Conservation (phyloP, 2,797 vertebrate genomes). For the Vultur gryphus region DNA sequence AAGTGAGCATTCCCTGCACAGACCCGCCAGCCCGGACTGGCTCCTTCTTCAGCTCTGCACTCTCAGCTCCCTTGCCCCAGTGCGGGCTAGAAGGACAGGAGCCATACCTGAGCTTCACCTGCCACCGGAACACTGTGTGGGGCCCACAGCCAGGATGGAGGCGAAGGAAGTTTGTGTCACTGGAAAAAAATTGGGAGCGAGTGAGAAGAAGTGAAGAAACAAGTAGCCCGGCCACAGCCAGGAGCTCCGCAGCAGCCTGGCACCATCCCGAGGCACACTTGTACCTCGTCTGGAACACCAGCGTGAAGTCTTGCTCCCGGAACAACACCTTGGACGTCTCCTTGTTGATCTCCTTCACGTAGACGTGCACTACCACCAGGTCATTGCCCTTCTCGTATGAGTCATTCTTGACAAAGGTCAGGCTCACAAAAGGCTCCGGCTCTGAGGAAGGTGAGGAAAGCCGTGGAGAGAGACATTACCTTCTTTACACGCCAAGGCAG, state of each 20-base stretch:
- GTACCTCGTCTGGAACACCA: slow-evolving; percentile 96
- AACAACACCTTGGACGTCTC: slow-evolving; percentile 89
- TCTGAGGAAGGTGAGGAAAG: slow-evolving; percentile 54
- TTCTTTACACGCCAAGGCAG: background rate
- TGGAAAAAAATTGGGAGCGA: slow-evolving; percentile 58
- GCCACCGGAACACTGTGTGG: slow-evolving; percentile 95
- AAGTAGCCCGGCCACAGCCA: background rate
- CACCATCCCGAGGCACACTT: accelerated
- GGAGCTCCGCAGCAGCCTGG: background rate
- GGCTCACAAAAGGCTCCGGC: slow-evolving; percentile 88
- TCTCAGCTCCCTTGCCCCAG: background rate
- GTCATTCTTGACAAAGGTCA: slow-evolving; percentile 90
- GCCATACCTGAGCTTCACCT: slow-evolving; percentile 94
- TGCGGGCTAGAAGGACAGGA: background rate
- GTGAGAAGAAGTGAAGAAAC: background rate
- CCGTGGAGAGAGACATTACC: background rate
- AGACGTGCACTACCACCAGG: slow-evolving; percentile 96
- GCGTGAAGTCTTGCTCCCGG: slow-evolving; percentile 95
- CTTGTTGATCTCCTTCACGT: slow-evolving; percentile 90
- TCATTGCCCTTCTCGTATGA: slow-evolving; percentile 96
- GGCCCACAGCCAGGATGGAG: slow-evolving; percentile 89
- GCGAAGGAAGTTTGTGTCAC: slow-evolving; percentile 89
- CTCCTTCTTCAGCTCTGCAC: background rate
- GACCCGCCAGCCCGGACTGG: background rate
- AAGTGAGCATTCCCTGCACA: background rate